Conservation (phyloP, 1,140 invertebrate species). For the Bombus difficillimus region DNA sequence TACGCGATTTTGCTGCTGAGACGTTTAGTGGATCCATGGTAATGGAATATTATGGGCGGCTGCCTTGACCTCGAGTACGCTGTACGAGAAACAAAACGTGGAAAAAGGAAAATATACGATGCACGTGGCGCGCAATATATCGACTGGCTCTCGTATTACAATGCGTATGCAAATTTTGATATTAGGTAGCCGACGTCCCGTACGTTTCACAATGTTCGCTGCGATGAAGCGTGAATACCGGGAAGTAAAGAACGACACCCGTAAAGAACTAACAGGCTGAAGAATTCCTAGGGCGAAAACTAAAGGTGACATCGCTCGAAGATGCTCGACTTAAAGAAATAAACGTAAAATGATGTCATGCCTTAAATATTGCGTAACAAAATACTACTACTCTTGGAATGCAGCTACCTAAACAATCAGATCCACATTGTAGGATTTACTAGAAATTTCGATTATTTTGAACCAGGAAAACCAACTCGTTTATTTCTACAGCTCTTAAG, state of each 20-base stretch:
- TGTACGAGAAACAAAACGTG: background rate
- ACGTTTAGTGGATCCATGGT: background rate
- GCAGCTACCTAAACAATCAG: no score
- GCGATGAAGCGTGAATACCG: background rate
- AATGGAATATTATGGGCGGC: constrained; percentile 14
- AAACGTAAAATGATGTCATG: background rate
- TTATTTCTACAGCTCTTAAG: no score
- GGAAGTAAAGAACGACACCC: background rate
- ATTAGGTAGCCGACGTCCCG: background rate
- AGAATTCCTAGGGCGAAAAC: background rate
- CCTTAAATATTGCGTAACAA: background rate
- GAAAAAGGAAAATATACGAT: background rate
- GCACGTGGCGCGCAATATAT: background rate
- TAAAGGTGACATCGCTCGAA: background rate
- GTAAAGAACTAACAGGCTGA: background rate
- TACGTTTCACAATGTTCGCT: background rate
- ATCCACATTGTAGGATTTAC: no score
- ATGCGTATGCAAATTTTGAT: constrained; percentile 32
- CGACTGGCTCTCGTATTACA: background rate
- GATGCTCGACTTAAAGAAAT: background rate
- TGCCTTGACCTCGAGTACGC: constrained; percentile 35
- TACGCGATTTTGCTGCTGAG: background rate
- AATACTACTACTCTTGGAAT: no score
- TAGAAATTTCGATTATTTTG: no score
- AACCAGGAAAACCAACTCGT: no score